A percentile compares a stretch with the other conserved stretches of the same genome.
These are phyloP conservation scores for Staurois parvus DNA, from an alignment of 2,797 vertebrate genomes.

Conservation along the genomic window DNA sequence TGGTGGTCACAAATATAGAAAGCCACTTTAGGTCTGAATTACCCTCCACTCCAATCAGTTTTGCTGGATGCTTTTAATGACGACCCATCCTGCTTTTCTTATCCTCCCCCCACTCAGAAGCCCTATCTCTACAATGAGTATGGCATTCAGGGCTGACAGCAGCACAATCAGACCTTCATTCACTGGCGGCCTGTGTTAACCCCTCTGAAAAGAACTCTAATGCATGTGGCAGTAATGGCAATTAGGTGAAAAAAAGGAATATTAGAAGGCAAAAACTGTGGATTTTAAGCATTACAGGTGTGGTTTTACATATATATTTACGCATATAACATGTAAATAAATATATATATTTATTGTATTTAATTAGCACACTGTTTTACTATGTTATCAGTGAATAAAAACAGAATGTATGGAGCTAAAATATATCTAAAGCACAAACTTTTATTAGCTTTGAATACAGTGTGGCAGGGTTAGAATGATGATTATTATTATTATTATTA, in stretches of 20 bases:
- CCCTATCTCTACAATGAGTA: slow-evolving; percentile 95
- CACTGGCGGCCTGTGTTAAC: slow-evolving; percentile 97
- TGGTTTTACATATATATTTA: slow-evolving; percentile 68
- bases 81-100: slow-evolving; percentile 94
- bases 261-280: slow-evolving; percentile 91
- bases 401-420: no score
- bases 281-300: slow-evolving; percentile 88
- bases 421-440: no score
- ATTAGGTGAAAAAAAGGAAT: slow-evolving; percentile 87
- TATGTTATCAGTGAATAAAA: no score
- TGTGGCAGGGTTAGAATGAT: no score
- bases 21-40: slow-evolving; percentile 96
- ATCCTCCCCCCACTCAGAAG: slow-evolving; percentile 87
- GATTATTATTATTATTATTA: no score
- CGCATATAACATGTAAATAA: not conserved
- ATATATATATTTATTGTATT: not conserved
- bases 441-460: no score
- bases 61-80: slow-evolving; percentile 98
- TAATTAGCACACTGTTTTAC: not conserved
- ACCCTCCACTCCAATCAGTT: slow-evolving; percentile 99
- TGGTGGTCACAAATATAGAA: slow-evolving; percentile 84
- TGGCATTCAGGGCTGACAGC: slow-evolving; percentile 99
- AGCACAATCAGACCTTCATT: slow-evolving; percentile 99
- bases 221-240: slow-evolving; percentile 90
- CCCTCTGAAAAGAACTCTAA: slow-evolving; percentile 92